phyloP scores from a whole-genome alignment of 2,888 invertebrate species.

The Dryadula phaetusa region DNA sequence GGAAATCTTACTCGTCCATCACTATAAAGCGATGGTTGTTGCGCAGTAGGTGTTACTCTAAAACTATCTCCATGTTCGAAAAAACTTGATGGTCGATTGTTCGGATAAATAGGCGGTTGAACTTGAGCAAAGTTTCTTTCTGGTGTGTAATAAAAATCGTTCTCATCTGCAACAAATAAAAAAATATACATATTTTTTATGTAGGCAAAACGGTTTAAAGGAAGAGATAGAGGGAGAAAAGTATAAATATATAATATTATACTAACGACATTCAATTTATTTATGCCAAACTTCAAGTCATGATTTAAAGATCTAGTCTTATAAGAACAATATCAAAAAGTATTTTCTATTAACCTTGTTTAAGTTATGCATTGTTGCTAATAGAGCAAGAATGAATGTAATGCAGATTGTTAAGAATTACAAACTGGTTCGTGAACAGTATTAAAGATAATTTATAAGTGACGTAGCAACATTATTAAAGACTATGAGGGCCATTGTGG shows the following conservation, averaged over 20 bases:
- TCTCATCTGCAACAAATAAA: conserved; percentile 74
- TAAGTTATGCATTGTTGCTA: not conserved
- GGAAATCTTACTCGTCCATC: conserved; percentile 73
- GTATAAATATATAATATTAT: too few relatives aligned
- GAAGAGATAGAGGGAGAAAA: not conserved
- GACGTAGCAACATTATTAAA: not conserved
- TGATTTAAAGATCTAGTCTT: too few relatives aligned
- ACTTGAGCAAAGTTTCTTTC: conserved; percentile 83
- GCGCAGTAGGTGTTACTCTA: conserved; percentile 64
- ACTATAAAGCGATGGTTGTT: conserved; percentile 64
- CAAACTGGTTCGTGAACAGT: conserved; percentile 3
- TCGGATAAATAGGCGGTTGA: conserved; percentile 76
- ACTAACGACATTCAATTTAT: too few relatives aligned
- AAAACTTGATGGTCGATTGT: conserved; percentile 68
- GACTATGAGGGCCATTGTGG: not conserved
- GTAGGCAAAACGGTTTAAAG: not conserved
- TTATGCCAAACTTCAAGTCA: too few relatives aligned
- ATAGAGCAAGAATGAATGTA: not conserved
- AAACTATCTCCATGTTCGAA: conserved; percentile 72
- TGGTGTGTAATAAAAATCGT: conserved; percentile 78
- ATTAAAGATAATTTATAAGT: not conserved
- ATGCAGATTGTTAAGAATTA: not conserved
- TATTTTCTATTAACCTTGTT: not conserved
- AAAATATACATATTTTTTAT: conserved; percentile 5
- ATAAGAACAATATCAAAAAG: too few relatives aligned